Evolutionary conservation across 2,888 invertebrate species (phyloP).

Genomic region (Agrotis ipsilon): DNA sequence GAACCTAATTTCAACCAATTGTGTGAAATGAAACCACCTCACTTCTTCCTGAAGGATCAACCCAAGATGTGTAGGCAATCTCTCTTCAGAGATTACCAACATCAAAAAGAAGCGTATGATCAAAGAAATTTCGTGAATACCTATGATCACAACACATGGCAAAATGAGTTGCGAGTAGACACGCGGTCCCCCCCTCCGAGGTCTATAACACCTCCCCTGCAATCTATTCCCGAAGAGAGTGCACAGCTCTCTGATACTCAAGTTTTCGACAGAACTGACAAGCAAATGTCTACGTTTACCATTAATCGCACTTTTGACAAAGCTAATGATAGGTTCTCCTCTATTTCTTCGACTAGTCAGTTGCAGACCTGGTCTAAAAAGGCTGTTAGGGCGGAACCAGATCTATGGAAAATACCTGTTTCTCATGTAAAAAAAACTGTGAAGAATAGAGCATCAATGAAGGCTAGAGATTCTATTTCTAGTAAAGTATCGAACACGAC

Average conservation of each 20-base stretch:
- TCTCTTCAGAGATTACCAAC: slow-evolving; percentile 82
- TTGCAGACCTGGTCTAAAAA: slow-evolving; percentile 85
- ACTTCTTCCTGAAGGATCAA: slow-evolving; percentile 74
- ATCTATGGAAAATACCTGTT: slow-evolving; percentile 84
- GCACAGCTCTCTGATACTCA: slow-evolving; percentile 80
- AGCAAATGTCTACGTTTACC: slow-evolving; percentile 82
- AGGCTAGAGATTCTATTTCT: slow-evolving; percentile 71
- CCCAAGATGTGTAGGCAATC: slow-evolving; percentile 83
- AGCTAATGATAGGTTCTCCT: slow-evolving; percentile 64
- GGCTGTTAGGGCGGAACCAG: slow-evolving; percentile 79
- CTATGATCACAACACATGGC: slow-evolving; percentile 83
- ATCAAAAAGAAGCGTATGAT: slow-evolving; percentile 76
- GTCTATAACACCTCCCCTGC: slow-evolving; percentile 83
- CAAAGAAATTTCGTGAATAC: slow-evolving; percentile 74
- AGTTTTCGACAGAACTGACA: slow-evolving; percentile 77
- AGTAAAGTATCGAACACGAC: slow-evolving; percentile 73
- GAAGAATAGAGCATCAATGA: slow-evolving; percentile 73
- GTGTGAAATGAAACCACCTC: slow-evolving; percentile 74
- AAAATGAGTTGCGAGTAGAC: slow-evolving; percentile 75
- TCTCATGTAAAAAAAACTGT: slow-evolving; percentile 72
- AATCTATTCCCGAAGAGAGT: slow-evolving; percentile 89
- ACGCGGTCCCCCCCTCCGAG: slow-evolving; percentile 83
- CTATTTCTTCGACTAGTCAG: slow-evolving; percentile 66
- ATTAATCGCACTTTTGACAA: slow-evolving; percentile 87
- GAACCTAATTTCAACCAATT: slow-evolving; percentile 73